Evolutionary conservation across 2,113 vertebrate species (phyloP).

Genomic region (Nymphicus hollandicus): DNA sequence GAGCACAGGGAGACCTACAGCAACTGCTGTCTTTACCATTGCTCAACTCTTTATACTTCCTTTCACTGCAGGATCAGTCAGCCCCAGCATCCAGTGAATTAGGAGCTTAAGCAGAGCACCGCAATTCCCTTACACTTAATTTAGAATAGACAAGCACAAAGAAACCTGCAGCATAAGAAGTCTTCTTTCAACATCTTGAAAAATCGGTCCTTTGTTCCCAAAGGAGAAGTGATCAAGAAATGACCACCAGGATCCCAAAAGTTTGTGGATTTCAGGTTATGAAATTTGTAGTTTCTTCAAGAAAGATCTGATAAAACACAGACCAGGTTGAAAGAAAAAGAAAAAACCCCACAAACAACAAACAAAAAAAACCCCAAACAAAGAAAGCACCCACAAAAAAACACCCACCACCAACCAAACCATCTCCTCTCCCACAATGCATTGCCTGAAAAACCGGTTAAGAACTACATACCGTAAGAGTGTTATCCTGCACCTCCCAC

Average conservation of each 20-base stretch:
- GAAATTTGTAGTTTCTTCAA: not conserved
- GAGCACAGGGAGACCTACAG: not conserved
- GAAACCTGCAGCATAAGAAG: not conserved
- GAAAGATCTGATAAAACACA: not conserved
- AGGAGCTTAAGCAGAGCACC: not conserved
- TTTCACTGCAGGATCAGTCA: not conserved
- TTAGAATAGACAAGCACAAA: not conserved
- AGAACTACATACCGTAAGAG: not conserved
- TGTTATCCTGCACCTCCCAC: not conserved
- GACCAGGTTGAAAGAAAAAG: not conserved
- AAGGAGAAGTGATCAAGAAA: not conserved
- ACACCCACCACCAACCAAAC: accelerated
- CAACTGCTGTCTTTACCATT: not conserved
- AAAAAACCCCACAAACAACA: not conserved
- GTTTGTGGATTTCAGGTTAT: not conserved
- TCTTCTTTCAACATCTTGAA: not conserved
- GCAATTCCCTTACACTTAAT: not conserved
- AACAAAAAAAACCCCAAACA: not conserved
- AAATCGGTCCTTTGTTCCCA: not conserved
- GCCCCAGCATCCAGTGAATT: not conserved
- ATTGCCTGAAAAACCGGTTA: not conserved
- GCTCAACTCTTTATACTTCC: not conserved
- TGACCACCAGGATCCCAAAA: not conserved
- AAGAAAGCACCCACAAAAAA: not conserved
- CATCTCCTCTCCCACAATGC: not conserved